Evolutionary conservation across 1,140 invertebrate genomes (phyloP), one percentile per base, ranked within the genome.

Genomic region (Chrysoperla carnea): DNA sequence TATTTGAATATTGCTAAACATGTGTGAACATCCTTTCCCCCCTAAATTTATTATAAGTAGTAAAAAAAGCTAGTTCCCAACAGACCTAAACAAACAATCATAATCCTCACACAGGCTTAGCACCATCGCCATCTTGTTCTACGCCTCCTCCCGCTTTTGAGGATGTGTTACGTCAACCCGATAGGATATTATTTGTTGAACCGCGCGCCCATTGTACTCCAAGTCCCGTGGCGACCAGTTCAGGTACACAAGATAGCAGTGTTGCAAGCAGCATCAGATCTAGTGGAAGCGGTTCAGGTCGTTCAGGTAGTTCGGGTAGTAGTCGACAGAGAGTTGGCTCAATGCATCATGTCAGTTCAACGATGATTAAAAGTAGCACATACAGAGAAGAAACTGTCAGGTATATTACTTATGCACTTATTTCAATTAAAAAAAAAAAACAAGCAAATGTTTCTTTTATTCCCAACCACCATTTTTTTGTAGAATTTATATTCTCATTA

Each of bases 111-210:
- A 33, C 31, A n/a, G 62, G 63, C 37, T 68, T 53, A 40, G 41
- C 39, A 43, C 46, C 49, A 43, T 56, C 51, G 39, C 14, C 13
- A 46, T 39, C 46, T 44, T 31, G 15, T 36, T 86, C 84, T 52
- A 90, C 86, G 40, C 85, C 86, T 52, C 84, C 86, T 52, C 85
- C 85, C 49, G 78, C 84, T 45, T 89, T 88, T 66, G 81, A 86
- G 55, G 85, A 89, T 60, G 67, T 69, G 31, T 64, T 66, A 40
- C 54, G n/a, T 64, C 56, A 53, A 73, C 60, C 60, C 68, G 62
- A 55, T 55, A 72, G 55, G 49, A 61, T 6, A 65, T 40, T n/a
- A 44, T 41, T 9, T 40, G 43, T 7, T 27, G 46, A 39, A 6
- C 35, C 42, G n/a, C 9, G 41, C 41, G 12, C 27, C 43, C 17